Base-by-base conservation (phyloP, 1,140 invertebrate genomes). In the Ceratosolen fusciceps region DNA sequence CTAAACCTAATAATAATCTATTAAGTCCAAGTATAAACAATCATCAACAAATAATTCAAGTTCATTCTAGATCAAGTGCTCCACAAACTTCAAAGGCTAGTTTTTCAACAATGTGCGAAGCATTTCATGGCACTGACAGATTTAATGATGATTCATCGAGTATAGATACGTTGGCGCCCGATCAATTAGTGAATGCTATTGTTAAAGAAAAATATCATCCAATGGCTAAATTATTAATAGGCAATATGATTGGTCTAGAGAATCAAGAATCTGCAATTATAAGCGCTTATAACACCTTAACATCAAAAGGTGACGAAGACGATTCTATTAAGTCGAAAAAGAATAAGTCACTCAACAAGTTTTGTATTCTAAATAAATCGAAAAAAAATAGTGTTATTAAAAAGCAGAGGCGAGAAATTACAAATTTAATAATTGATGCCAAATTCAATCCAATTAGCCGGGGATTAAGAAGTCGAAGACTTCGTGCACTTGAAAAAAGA, bases 211-310 rank as follows among this genome's bases (percentile, higher is more conserved):
- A 87, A 24, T 84, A 82, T 72, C 86, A 89, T 79, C 88, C 89
- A 8, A 83, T 88, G 58, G 88, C 88, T 0, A 86, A 90, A 60
- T 78, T 90, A 34, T 43, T 90, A n/a, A 90, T 90, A 56, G 85
- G 86, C 8, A 87, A 87, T 54, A 85, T 90, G 68, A 90, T 90
- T 58, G 89, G 88, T 9, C 56, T 88, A 39, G 84, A 85, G 2
- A 81, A 79, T 1, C 82, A 87, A 43, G 85, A 89, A 77, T 82
- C 84, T 34, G 71, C 81, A 49, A 81, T 86, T 2, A 58, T 82
- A 31, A 82, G 82, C 67, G 84, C 83, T 47, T 87, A 86, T 62
- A 83, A 87, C 37, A 83, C 83, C 19, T 47, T 87, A 72, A 83
- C 58, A 21, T 80, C 62, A 43, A 62, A 75, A 75, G 49, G 72